These are phyloP conservation scores for Pyralis farinalis DNA, from an alignment of 2,888 invertebrate genomes.

Conservation along the genomic window DNA sequence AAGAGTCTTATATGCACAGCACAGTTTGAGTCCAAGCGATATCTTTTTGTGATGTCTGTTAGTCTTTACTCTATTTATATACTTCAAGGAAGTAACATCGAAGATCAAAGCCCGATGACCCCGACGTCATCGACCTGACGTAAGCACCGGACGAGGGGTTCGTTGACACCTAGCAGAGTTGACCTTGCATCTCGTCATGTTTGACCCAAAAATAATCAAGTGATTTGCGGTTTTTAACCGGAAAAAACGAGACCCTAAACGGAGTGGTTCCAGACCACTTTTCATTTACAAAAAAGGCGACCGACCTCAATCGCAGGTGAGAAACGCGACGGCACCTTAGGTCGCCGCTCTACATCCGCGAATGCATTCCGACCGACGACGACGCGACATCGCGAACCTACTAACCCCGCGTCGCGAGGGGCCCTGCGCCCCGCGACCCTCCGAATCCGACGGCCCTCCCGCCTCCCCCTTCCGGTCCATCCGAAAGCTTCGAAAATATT, in stretches of 20 bases:
- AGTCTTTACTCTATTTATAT: constrained; percentile 8
- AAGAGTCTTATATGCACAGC: constrained; percentile 21
- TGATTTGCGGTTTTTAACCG: constrained; percentile 19
- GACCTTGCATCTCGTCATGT: constrained; percentile 69
- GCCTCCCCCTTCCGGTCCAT: constrained; percentile 66
- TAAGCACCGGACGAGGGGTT: constrained; percentile 68
- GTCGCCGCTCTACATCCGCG: constrained; percentile 78
- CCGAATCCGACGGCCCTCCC: constrained; percentile 67
- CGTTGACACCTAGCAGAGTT: constrained; percentile 70
- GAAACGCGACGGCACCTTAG: constrained; percentile 72
- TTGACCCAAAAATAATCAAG: constrained; percentile 59
- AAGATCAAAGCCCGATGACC: constrained; percentile 40
- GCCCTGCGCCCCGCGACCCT: constrained; percentile 76
- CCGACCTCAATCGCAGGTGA: constrained; percentile 65
- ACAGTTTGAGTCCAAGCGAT: constrained; percentile 26
- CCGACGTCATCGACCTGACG: constrained; percentile 75
- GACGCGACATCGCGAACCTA: constrained; percentile 79
- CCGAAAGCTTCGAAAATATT: constrained; percentile 77
- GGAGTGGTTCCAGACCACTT: constrained; percentile 24
- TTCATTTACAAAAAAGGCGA: constrained; percentile 52
- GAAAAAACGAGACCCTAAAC: constrained; percentile 27
- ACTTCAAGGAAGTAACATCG: constrained; percentile 14
- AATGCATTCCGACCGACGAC: constrained; percentile 79
- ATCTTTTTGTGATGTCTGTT: constrained; percentile 17
- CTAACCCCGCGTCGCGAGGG: constrained; percentile 78